Percentiles rank a stretch among this genome's conserved stretches.
Evolutionary conservation across 1,140 invertebrate genomes (phyloP).

Genomic region (Drosophila oshimai): DNA sequence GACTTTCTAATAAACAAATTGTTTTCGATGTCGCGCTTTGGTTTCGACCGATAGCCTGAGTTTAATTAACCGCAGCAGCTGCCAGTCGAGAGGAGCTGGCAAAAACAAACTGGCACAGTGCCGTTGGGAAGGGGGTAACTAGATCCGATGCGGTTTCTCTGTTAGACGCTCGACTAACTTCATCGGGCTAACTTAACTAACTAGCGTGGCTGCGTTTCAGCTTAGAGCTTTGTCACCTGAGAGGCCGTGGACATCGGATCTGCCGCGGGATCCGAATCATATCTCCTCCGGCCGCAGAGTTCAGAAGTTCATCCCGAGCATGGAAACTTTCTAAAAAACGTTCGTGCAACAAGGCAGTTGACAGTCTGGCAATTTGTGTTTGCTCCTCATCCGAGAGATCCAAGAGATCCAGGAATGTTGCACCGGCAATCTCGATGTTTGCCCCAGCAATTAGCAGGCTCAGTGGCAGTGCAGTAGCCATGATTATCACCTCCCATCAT

Average conservation of each 20-base stretch:
- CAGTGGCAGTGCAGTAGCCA: constrained; percentile 25
- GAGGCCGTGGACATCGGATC: constrained; percentile 44
- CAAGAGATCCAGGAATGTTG: constrained; percentile 2
- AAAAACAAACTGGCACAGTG: constrained; percentile 43
- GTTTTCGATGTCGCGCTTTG: constrained; percentile 40
- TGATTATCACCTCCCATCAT: constrained; percentile 22
- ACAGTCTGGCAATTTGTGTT: constrained; percentile 24
- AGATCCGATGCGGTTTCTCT: constrained; percentile 51
- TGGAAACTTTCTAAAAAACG: constrained; percentile 45
- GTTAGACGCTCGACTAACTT: constrained; percentile 51
- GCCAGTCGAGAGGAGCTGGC: constrained; percentile 6
- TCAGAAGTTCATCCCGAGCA: constrained; percentile 55
- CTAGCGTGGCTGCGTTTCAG: constrained; percentile 16
- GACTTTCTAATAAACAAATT: constrained; percentile 61
- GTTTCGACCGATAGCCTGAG: constrained; percentile 35
- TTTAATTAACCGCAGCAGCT: constrained; percentile 64
- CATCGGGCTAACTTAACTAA: constrained; percentile 20
- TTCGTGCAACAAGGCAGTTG: constrained; percentile 43
- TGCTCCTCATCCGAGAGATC: constrained; percentile 9
- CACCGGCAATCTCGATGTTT: constrained; percentile 14
- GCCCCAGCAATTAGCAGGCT: constrained; percentile 18
- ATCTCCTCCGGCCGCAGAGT: constrained; percentile 37
- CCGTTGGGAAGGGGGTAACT: constrained; percentile 28
- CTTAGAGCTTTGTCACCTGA: constrained; percentile 58
- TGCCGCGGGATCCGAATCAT: constrained; percentile 20